Evolutionary conservation across 1,140 invertebrate genomes (phyloP).

Genomic region (Zaprionus gabonicus): DNA sequence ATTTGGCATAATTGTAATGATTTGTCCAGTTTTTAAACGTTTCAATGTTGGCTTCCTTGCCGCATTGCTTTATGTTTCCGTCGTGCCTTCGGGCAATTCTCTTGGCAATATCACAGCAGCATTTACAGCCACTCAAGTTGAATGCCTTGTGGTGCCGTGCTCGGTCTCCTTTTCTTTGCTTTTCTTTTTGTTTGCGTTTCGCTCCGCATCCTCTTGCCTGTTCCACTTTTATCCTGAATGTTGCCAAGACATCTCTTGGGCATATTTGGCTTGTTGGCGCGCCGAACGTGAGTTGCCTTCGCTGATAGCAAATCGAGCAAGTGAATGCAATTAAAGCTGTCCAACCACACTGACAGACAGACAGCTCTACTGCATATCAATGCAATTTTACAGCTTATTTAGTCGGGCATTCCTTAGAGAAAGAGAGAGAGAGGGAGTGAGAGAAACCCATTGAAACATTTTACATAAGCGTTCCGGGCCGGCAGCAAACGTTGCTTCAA

Average conservation of each 20-base stretch:
- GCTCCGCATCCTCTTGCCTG: neutral
- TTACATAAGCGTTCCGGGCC: neutral
- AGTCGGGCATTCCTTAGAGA: neutral
- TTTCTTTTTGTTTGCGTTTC: neutral
- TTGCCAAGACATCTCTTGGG: slow-evolving; percentile 59
- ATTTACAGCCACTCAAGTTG: slow-evolving; percentile 77
- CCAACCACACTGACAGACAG: neutral
- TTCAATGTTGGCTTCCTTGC: slow-evolving; percentile 57
- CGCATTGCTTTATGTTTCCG: slow-evolving; percentile 34
- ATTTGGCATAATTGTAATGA: slow-evolving; percentile 52
- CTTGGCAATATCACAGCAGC: slow-evolving; percentile 49
- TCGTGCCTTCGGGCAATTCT: slow-evolving; percentile 24
- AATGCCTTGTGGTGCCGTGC: slow-evolving; percentile 69
- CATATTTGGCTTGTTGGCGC: slow-evolving; percentile 26
- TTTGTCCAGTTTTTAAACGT: slow-evolving; percentile 60
- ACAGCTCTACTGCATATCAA: slow-evolving; percentile 25
- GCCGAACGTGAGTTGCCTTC: neutral
- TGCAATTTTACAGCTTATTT: slow-evolving; percentile 45
- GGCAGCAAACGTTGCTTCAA: slow-evolving; percentile 16
- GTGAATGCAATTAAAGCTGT: slow-evolving; percentile 45
- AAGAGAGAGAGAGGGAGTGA: neutral
- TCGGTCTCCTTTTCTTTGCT: slow-evolving; percentile 33
- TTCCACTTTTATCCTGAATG: slow-evolving; percentile 49
- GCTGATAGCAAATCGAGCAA: slow-evolving; percentile 7
- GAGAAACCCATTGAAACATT: slow-evolving; percentile 16